These are phyloP conservation scores for Rousettus leschenaultii DNA, from an alignment of 2,113 vertebrate species.

Conservation along the genomic window DNA sequence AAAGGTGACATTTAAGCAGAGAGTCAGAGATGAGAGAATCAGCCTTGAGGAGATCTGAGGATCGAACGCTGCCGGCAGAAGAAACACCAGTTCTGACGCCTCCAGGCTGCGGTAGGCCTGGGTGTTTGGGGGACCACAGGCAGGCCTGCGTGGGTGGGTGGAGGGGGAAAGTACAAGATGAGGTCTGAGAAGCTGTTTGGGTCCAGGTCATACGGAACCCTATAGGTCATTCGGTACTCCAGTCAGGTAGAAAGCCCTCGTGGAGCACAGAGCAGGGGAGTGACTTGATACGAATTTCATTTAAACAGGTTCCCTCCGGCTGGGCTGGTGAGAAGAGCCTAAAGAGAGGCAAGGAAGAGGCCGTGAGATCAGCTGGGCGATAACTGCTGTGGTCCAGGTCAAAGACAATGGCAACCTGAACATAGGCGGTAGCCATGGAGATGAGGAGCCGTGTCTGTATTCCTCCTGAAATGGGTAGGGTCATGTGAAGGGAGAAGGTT, in stretches of 20 bases:
- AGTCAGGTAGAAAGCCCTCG: background rate
- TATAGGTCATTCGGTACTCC: background rate
- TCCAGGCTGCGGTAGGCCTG: background rate
- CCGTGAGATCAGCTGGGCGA: background rate
- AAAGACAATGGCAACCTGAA: background rate
- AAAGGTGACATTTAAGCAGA: background rate
- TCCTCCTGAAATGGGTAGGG: background rate
- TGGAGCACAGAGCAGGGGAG: background rate
- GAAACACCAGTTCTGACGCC: background rate
- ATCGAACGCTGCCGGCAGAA: background rate
- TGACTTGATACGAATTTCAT: background rate
- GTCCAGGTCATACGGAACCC: accelerated
- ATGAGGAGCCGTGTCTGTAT: background rate
- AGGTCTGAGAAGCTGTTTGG: background rate
- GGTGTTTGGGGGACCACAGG: background rate
- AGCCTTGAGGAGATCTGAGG: background rate
- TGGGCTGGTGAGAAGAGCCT: background rate
- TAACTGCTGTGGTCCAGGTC: background rate
- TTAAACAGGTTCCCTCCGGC: background rate
- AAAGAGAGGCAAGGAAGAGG: background rate
- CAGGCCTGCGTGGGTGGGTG: too few species aligned
- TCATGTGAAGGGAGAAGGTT: background rate
- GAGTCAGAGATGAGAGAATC: background rate
- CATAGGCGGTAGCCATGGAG: background rate
- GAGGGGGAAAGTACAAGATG: background rate